A percentile compares a stretch with the other conserved stretches of the same genome.
Conservation (phyloP, 2,888 invertebrate genomes). For the Neoscelio sp. region DNA sequence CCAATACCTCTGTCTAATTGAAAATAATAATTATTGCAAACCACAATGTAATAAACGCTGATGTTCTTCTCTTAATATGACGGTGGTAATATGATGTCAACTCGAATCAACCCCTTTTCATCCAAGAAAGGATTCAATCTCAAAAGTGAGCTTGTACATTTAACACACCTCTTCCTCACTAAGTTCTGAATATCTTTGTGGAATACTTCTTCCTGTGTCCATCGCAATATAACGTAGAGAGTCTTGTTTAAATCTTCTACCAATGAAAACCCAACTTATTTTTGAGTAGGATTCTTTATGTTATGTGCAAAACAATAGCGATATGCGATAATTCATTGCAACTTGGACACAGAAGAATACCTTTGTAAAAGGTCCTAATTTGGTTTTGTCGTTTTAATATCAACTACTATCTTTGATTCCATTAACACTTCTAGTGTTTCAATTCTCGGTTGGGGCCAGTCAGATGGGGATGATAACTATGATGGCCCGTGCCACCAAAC, state of each 20-base stretch:
- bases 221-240: background rate
- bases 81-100: background rate
- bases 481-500: background rate
- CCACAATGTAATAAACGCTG: background rate
- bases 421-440: background rate
- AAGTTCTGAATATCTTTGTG: background rate
- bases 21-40: background rate
- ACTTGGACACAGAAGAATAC: background rate
- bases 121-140: no score
- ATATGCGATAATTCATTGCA: background rate
- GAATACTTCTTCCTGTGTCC: slow-evolving; percentile 4
- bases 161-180: background rate
- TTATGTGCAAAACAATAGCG: background rate
- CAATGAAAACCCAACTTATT: background rate
- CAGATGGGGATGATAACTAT: background rate
- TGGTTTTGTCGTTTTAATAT: background rate
- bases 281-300: background rate
- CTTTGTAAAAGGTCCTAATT: background rate
- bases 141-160: background rate
- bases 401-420: background rate
- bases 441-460: background rate
- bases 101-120: no score
- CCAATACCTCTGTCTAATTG: no score
- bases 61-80: background rate
- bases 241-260: background rate